Evolutionary conservation across 2,888 invertebrate species (phyloP).

Genomic region (Callinectes sapidus): DNA sequence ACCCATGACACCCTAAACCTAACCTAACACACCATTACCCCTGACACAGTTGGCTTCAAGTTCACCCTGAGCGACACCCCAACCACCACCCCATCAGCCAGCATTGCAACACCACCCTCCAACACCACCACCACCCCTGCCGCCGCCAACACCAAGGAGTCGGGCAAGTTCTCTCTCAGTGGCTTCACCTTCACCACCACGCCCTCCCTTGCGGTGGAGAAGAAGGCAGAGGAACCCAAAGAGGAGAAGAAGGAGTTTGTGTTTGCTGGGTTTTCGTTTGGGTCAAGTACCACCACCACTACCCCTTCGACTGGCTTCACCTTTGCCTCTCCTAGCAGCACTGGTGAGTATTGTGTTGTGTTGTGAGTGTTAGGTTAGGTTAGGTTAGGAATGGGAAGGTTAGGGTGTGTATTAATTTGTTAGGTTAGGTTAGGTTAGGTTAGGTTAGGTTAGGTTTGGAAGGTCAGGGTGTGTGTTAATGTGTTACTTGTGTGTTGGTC

Average conservation of each 20-base stretch:
- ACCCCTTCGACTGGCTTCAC: constrained; percentile 24
- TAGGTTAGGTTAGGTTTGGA: too few relatives aligned
- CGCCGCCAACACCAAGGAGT: not conserved
- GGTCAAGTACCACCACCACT: constrained; percentile 31
- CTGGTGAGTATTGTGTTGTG: not conserved
- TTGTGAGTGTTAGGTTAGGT: too few relatives aligned
- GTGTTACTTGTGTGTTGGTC: too few relatives aligned
- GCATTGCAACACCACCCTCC: not conserved
- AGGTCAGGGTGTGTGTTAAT: too few relatives aligned
- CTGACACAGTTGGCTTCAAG: constrained; percentile 5
- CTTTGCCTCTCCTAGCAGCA: constrained; percentile 42
- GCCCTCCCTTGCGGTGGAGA: constrained; percentile 62
- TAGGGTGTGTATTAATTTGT: too few relatives aligned
- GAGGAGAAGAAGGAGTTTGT: constrained; percentile 68
- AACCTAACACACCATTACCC: not conserved
- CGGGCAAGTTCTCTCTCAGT: constrained; percentile 60
- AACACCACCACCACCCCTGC: constrained; percentile 23
- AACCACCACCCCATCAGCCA: not conserved
- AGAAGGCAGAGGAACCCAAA: constrained; percentile 52
- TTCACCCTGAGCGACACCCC: not conserved
- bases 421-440: too few relatives aligned
- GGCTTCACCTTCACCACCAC: constrained; percentile 72
- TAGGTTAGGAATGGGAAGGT: too few relatives aligned
- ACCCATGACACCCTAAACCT: too few relatives aligned
- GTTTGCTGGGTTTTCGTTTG: constrained; percentile 71